Percentiles rank a stretch among this genome's conserved stretches.
phyloP scores from a whole-genome alignment of 2,888 invertebrate genomes.

The Liopterus haemorrhoidalis region DNA sequence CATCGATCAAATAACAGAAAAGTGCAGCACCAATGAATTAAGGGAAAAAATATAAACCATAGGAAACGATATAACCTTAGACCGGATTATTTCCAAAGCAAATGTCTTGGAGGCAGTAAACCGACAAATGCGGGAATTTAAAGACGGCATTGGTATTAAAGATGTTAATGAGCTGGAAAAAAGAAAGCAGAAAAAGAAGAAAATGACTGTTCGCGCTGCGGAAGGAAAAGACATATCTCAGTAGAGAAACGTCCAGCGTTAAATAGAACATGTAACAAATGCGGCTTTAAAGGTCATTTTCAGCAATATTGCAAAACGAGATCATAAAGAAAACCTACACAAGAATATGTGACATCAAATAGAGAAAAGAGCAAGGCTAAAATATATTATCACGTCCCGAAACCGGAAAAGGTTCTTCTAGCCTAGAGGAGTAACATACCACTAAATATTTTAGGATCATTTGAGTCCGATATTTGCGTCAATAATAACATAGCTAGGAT shows the following conservation, averaged over 20 bases:
- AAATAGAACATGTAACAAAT: conserved; percentile 27
- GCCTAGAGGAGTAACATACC: too few relatives aligned
- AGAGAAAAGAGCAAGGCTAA: conserved; percentile 15
- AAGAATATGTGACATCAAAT: too few relatives aligned
- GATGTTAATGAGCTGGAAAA: not conserved
- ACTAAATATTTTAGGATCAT: conserved; percentile 29
- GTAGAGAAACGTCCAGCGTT: conserved; percentile 29
- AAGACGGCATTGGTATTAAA: not conserved
- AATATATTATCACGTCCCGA: conserved; percentile 16
- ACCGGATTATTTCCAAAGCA: conserved; percentile 24
- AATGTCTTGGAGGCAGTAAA: conserved; percentile 26
- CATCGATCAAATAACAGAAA: conserved; percentile 34
- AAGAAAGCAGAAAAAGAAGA: conserved; percentile 5
- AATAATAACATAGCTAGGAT: conserved; percentile 17
- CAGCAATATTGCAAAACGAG: conserved; percentile 25
- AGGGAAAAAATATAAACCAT: conserved; percentile 27
- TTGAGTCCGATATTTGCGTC: conserved; percentile 26
- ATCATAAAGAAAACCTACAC: too few relatives aligned
- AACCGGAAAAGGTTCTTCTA: conserved; percentile 15
- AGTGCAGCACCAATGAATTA: conserved; percentile 30
- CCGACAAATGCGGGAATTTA: conserved; percentile 20
- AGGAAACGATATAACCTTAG: conserved; percentile 26
- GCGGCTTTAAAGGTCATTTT: conserved; percentile 30
- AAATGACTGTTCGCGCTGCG: conserved; percentile 26
- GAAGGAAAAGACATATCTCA: conserved; percentile 22